phyloP scores from a whole-genome alignment of 2,888 invertebrate genomes.

The Sericinus montela region DNA sequence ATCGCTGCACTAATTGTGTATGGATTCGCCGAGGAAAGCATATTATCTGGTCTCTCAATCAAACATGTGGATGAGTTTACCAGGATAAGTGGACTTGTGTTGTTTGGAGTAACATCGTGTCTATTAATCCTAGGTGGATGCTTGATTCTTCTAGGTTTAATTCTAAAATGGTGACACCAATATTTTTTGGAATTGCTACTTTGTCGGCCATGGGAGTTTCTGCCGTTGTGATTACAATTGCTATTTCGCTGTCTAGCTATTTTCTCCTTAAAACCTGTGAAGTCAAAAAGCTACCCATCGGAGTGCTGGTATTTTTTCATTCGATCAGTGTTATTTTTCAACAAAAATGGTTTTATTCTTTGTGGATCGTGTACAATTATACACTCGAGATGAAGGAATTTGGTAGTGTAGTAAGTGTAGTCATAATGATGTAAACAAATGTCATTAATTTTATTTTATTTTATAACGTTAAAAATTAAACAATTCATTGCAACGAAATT shows the following conservation, averaged over 20 bases:
- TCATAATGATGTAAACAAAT: too few relatives aligned
- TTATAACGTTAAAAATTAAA: too few relatives aligned
- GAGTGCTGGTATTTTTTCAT: slow-evolving; percentile 23
- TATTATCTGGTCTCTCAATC: slow-evolving; percentile 21
- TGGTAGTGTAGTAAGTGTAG: too few relatives aligned
- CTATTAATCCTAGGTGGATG: slow-evolving; percentile 30
- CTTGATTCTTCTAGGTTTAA: slow-evolving; percentile 33
- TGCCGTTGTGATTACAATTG: slow-evolving; percentile 25
- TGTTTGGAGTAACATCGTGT: slow-evolving; percentile 32
- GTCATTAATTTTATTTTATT: too few relatives aligned
- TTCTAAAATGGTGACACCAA: slow-evolving; percentile 8
- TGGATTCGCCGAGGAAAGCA: slow-evolving; percentile 36
- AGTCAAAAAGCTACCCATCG: slow-evolving; percentile 31
- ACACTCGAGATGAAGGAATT: not conserved
- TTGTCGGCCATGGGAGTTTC: slow-evolving; percentile 29
- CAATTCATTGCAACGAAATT: too few relatives aligned
- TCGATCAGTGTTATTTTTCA: slow-evolving; percentile 31
- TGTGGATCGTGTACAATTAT: slow-evolving; percentile 35
- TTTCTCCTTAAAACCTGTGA: slow-evolving; percentile 32
- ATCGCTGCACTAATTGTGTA: slow-evolving; percentile 37
- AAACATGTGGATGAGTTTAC: slow-evolving; percentile 27
- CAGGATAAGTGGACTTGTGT: slow-evolving; percentile 33
- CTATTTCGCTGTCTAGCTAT: slow-evolving; percentile 37
- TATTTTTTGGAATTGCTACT: slow-evolving; percentile 24
- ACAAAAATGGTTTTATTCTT: slow-evolving; percentile 45